These are phyloP conservation scores for Gallinago nigripennis DNA, from an alignment of 2,797 vertebrate genomes.

Conservation along the genomic window DNA sequence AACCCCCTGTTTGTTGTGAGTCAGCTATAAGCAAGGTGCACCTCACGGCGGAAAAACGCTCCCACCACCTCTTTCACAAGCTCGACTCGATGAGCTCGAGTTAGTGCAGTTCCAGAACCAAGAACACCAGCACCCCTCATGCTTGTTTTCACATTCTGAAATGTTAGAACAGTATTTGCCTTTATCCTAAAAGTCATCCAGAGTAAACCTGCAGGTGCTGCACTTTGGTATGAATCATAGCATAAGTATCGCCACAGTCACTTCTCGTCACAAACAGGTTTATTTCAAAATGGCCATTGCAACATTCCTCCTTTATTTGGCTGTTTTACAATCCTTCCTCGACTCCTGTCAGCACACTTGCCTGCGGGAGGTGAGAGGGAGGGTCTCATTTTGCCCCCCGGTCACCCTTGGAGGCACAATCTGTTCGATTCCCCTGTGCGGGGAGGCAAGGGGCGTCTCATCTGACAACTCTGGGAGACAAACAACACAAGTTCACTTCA, in stretches of 20 bases:
- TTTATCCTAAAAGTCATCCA: background rate
- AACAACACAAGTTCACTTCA: background rate
- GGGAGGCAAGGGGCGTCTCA: background rate
- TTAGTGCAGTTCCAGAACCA: background rate
- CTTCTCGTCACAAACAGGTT: conserved; percentile 9
- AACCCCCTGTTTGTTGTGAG: background rate
- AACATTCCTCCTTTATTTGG: conserved; percentile 21
- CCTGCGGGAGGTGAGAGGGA: background rate
- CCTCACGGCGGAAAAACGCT: background rate
- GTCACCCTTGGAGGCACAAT: background rate
- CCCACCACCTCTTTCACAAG: background rate
- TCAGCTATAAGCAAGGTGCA: background rate
- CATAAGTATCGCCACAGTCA: background rate
- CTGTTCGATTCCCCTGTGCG: background rate
- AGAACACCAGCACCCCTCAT: background rate
- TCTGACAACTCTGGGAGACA: background rate
- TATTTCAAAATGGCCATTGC: conserved; percentile 51
- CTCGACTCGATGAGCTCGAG: background rate
- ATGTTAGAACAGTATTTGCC: background rate
- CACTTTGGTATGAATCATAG: background rate
- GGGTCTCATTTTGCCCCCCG: background rate
- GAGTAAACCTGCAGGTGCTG: background rate
- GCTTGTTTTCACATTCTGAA: background rate
- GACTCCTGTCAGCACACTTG: background rate
- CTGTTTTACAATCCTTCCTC: background rate